A percentile compares a stretch with the other conserved stretches of the same genome.
phyloP scores from a whole-genome alignment of 2,797 vertebrate species.

The Microtus agrestis region DNA sequence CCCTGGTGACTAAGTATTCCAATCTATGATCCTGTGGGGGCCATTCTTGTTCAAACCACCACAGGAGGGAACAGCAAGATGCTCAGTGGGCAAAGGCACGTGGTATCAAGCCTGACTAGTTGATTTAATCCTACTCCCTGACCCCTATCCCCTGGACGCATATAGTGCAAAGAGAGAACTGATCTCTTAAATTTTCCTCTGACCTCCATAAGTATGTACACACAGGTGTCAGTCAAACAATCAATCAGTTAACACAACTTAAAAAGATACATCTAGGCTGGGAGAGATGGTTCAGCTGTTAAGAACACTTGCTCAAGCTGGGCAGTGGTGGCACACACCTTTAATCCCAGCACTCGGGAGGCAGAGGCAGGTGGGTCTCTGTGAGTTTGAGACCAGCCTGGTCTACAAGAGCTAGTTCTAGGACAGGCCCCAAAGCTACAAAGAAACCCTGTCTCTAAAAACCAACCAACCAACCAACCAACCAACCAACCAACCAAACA shows the following conservation, averaged over 20 bases:
- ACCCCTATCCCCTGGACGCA: neutral
- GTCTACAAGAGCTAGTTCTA: too few species aligned
- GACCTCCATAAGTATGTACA: neutral
- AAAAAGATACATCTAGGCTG: neutral
- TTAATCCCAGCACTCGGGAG: too few species aligned
- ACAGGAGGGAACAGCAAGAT: too few species aligned
- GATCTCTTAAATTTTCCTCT: neutral
- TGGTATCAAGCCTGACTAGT: neutral
- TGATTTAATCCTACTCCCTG: neutral
- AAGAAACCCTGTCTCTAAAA: too few species aligned
- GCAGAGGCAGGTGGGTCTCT: too few species aligned
- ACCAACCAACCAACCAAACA: too few species aligned
- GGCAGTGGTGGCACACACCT: fast-evolving
- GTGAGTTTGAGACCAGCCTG: too few species aligned
- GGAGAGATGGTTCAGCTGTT: neutral
- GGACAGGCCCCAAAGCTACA: too few species aligned
- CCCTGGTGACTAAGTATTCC: neutral
- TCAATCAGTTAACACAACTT: neutral
- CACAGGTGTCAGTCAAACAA: neutral
- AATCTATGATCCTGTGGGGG: neutral
- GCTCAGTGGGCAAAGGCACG: neutral
- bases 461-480: too few species aligned
- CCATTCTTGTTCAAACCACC: neutral
- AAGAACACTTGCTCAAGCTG: neutral
- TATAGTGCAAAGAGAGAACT: neutral